Percentiles rank a stretch among this genome's conserved stretches.
Conservation (phyloP, 2,113 vertebrate species). For the Corapipo altera region DNA sequence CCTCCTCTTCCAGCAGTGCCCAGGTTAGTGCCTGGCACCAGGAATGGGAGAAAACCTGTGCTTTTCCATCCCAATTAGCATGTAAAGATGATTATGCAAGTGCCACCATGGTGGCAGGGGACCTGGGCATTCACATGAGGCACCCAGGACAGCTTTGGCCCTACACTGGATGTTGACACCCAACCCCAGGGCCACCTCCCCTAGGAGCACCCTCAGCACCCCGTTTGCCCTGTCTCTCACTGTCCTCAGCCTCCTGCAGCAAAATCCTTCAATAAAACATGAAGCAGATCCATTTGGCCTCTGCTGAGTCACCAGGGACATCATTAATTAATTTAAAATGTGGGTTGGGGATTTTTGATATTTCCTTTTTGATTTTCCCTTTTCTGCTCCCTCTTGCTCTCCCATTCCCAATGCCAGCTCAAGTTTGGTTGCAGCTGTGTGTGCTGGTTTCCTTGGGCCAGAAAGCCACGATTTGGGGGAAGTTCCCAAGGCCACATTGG, state of each 20-base stretch:
- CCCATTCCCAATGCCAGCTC: neutral
- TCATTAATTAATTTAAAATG: slow-evolving; percentile 29
- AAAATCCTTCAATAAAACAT: slow-evolving; percentile 27
- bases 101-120: neutral
- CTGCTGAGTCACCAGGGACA: slow-evolving; percentile 34
- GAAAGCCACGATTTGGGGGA: neutral
- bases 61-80: neutral
- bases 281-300: slow-evolving; percentile 25
- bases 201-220: neutral
- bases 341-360: neutral
- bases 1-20: neutral
- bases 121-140: neutral
- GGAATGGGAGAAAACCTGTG: neutral
- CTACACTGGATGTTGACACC: neutral
- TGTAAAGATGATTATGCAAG: neutral
- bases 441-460: neutral
- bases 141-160: neutral
- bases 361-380: neutral
- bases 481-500: neutral
- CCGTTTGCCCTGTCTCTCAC: accelerated
- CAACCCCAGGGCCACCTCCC: accelerated
- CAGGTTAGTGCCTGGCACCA: accelerated
- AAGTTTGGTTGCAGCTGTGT: neutral
- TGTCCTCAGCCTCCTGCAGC: neutral
- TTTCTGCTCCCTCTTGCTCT: neutral